Base-by-base conservation (phyloP, 1,140 invertebrate species). In the Temnothorax nylanderi region DNA sequence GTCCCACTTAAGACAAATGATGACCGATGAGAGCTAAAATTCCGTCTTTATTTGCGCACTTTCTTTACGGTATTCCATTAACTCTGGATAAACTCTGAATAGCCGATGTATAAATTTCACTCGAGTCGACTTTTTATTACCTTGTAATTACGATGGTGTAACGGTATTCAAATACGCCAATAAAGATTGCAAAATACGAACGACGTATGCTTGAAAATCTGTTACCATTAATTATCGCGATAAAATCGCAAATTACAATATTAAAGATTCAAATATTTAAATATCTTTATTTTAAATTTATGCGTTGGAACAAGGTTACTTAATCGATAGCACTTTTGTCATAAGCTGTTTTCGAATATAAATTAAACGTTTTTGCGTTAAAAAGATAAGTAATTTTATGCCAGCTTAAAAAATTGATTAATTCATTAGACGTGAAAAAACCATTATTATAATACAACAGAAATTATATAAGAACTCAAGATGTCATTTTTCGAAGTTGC, bases 231-330 rank as follows among this genome's bases (percentile, higher is more conserved):
- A 78, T 64, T 34, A 32, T 6, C 2, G 26, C 4, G 51, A 1
- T 78, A 32, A 2, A 62, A 77, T 49, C 16, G 74, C 8, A 34
- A 49, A 37, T 77, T 47, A 64, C 0, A 7, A 18, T 4, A 51
- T 0, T 47, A 34, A 47, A 64, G n/a, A n/a, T n/a, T n/a, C 18
- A 65, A 77, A 47, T 77, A 47, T 37, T n/a, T 54, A 16, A 21
- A 67, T 65, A 37, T 51, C 8, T 80, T 54, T 1, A 67, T 65
- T 51, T 51, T 51, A 13, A 54, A 67, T n/a, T 65, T 7, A 80
- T 6, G 4, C 1, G 2, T 49, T 49, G 10, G 49, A 34, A 34
- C 5, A 34, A 34, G n/a, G 0, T 13, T 26, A 26, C 26, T 26
- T 26, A 26, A 26, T 26, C 26, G 26, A 26, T 65, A 18, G 16